A percentile compares a stretch with the other conserved stretches of the same genome.
Evolutionary conservation across 2,797 vertebrate genomes (phyloP).

Genomic region (Helicolenus hilgendorfi): DNA sequence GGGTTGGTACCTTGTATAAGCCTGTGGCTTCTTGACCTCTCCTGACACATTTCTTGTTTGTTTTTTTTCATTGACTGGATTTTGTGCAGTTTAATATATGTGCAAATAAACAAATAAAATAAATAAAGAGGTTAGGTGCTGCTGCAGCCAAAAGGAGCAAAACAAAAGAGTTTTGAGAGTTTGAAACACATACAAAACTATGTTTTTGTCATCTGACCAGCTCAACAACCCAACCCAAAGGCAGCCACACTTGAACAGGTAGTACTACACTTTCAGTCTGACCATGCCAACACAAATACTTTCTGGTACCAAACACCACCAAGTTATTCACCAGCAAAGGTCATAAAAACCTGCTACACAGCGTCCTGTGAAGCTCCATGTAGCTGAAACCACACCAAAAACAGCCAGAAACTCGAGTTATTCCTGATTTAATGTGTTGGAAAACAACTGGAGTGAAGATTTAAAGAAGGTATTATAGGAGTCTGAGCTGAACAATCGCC

Average conservation of each 20-base stretch:
- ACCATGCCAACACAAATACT: neutral
- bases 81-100: no score
- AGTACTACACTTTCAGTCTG: neutral
- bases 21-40: no score
- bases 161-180: neutral
- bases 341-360: slow-evolving; percentile 17
- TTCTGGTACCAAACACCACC: neutral
- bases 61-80: no score
- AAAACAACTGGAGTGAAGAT: neutral
- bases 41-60: no score
- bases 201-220: slow-evolving; percentile 41
- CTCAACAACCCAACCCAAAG: slow-evolving; percentile 4
- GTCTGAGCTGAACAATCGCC: slow-evolving; percentile 16
- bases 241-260: neutral
- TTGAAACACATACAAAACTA: slow-evolving; percentile 26
- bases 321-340: neutral
- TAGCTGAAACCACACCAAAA: neutral
- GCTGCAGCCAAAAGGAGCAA: neutral
- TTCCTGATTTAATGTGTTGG: neutral
- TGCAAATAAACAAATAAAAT: no score
- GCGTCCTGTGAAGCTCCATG: neutral
- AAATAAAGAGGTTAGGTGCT: neutral
- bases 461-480: neutral
- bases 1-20: no score
- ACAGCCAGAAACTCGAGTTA: neutral